Base-by-base conservation (phyloP, 2,888 invertebrate genomes). In the Eugnorisma glareosa region DNA sequence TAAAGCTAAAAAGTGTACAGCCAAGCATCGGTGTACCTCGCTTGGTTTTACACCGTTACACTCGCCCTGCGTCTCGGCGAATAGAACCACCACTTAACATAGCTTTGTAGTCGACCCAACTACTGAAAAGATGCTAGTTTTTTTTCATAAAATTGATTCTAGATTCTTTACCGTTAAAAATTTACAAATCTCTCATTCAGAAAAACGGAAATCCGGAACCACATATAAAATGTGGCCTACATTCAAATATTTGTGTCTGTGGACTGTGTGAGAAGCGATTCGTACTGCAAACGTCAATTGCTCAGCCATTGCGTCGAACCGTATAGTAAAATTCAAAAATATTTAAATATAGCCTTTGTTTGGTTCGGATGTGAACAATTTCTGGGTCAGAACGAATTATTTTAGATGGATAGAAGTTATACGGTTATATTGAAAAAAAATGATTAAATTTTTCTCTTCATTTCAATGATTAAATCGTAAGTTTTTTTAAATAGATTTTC, bases 231-330 rank as follows among this genome's bases (percentile, higher is more conserved):
- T 80, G 21, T 69, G 54, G 59, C 76, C 51, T n/a, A n/a, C 21
- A 75, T 40, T 40, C 82, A 75, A 80, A 75, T 80, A 82, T 82
- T 80, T 75, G 69, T n/a, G 45, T 69, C 15, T 4, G 37, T 37
- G 31, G 45, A 66, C 15, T 4, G 37, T 37, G 45, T 0, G 54
- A 24, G 18, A 31, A 75, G 51, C n/a, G 28, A 59, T 13, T 13
- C 76, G 13, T 35, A 40, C 21, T n/a, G n/a, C 37, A 59, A 59
- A 82, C 5, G 37, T 45, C 57, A 82, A 54, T 69, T 31, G 64
- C 24, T 64, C 35, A 48, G 21, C 13, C n/a, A 54, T 21, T 67
- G 66, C 48, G 11, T 28, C 54, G 31, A 75, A 69, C 48, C 18
- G 4, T n/a, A 40, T 15, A 7, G 13, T 8, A 31, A 69, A 59